phyloP scores from a whole-genome alignment of 2,888 invertebrate species.

The Zygogramma bicolorata region DNA sequence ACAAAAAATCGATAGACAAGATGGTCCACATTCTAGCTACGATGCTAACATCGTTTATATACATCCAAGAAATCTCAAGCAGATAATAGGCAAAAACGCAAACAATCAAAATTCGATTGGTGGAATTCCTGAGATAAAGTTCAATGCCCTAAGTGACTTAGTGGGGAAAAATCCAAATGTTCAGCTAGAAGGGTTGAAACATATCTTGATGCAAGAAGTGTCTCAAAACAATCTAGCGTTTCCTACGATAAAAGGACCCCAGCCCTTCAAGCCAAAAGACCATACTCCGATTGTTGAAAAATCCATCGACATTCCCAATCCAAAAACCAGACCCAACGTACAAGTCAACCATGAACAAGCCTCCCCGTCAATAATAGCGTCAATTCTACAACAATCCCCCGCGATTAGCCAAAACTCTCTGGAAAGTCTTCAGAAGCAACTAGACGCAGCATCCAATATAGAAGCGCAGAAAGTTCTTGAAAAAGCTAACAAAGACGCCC shows the following conservation, averaged over 20 bases:
- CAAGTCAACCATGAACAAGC: constrained; percentile 35
- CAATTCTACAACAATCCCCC: constrained; percentile 24
- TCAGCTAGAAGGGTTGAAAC: constrained; percentile 69
- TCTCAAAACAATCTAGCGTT: constrained; percentile 33
- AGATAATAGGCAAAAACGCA: constrained; percentile 31
- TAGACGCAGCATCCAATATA: constrained; percentile 57
- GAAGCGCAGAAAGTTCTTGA: constrained; percentile 54
- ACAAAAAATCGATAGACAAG: constrained; percentile 37
- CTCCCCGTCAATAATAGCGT: background rate
- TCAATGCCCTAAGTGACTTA: constrained; percentile 67
- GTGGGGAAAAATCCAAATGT: constrained; percentile 68
- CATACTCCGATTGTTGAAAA: constrained; percentile 68
- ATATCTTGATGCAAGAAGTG: constrained; percentile 60
- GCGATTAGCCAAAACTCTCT: constrained; percentile 40
- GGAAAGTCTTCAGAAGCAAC: constrained; percentile 55
- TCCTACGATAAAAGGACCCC: constrained; percentile 31
- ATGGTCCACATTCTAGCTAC: constrained; percentile 11
- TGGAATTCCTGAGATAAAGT: constrained; percentile 40
- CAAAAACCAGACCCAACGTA: constrained; percentile 53
- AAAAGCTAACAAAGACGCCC: constrained; percentile 57
- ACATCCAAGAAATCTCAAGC: constrained; percentile 44
- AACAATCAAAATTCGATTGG: background rate
- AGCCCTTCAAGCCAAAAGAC: constrained; percentile 40
- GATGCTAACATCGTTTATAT: constrained; percentile 46
- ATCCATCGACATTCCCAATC: constrained; percentile 66